A percentile compares a stretch with the other conserved stretches of the same genome.
Conservation (phyloP, 2,113 vertebrate species). For the Clupea harengus region DNA sequence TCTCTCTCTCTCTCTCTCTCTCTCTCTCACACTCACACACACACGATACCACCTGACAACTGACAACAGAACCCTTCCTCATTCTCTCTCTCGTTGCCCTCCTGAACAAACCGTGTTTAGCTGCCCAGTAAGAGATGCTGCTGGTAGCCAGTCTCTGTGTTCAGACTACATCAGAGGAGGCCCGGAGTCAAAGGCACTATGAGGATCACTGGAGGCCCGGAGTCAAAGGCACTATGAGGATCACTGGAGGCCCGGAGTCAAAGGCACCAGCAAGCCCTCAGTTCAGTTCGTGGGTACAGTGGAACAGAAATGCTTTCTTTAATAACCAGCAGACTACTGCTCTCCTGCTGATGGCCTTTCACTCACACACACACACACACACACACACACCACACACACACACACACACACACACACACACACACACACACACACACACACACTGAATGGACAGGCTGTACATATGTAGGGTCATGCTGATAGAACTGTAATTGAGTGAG, state of each 20-base stretch:
- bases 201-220: no score
- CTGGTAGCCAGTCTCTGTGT: no score
- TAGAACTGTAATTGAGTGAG: constrained; percentile 1
- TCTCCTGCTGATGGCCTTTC: background rate
- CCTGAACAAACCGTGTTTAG: no score
- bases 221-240: no score
- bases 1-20: constrained; percentile 16
- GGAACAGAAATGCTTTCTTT: background rate
- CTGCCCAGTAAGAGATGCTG: no score
- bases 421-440: background rate
- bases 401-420: background rate
- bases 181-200: background rate
- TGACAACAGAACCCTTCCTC: background rate
- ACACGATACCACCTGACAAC: background rate
- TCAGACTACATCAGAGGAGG: background rate
- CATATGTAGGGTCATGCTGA: background rate
- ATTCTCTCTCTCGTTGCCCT: no score
- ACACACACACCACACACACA: background rate
- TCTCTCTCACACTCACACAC: background rate
- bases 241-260: background rate
- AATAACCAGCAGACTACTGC: background rate
- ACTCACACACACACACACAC: constrained; percentile 8
- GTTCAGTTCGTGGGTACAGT: background rate
- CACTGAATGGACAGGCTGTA: background rate
- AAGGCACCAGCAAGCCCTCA: background rate